Conservation (phyloP, 1,140 invertebrate species). For the Drosophila parabipectinata region DNA sequence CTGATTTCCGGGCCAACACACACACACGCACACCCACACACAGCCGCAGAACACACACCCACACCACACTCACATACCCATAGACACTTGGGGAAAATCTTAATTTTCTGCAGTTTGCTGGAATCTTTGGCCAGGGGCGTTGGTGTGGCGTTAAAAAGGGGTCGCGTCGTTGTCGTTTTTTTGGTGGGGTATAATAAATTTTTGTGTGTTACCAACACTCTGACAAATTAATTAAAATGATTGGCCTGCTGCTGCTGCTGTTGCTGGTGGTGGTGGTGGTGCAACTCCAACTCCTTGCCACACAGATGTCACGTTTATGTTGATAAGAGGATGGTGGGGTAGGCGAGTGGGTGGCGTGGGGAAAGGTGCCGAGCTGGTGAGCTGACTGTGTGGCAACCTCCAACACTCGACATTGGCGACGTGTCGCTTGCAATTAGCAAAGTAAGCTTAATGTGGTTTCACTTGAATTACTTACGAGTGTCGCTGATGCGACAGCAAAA, state of each 20-base stretch:
- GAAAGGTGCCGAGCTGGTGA: constrained; percentile 1
- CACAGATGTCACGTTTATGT: constrained; percentile 54
- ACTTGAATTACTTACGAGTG: constrained; percentile 82
- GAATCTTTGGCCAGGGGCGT: constrained; percentile 1
- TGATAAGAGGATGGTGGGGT: constrained; percentile 51
- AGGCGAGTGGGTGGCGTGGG: constrained; percentile 4
- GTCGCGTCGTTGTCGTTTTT: constrained; percentile 42
- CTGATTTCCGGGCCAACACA: constrained; percentile 63
- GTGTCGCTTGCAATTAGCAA: constrained; percentile 83
- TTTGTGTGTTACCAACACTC: constrained; percentile 82
- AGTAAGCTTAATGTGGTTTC: constrained; percentile 83
- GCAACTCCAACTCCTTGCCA: not conserved
- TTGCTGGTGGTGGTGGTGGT: constrained; percentile 16
- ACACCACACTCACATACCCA: constrained; percentile 4
- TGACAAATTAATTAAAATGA: constrained; percentile 84
- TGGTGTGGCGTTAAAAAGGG: constrained; percentile 13
- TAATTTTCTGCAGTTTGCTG: constrained; percentile 72
- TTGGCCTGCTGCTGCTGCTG: constrained; percentile 64
- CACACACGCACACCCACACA: constrained; percentile 16
- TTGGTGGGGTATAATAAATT: constrained; percentile 77
- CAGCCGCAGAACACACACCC: constrained; percentile 10
- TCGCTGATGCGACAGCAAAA: constrained; percentile 16
- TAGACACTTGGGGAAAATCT: constrained; percentile 45
- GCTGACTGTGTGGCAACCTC: not conserved
- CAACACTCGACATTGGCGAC: constrained; percentile 59